These are phyloP conservation scores for Lutjanus argentimaculatus DNA, from an alignment of 2,797 vertebrate genomes.

Conservation along the genomic window DNA sequence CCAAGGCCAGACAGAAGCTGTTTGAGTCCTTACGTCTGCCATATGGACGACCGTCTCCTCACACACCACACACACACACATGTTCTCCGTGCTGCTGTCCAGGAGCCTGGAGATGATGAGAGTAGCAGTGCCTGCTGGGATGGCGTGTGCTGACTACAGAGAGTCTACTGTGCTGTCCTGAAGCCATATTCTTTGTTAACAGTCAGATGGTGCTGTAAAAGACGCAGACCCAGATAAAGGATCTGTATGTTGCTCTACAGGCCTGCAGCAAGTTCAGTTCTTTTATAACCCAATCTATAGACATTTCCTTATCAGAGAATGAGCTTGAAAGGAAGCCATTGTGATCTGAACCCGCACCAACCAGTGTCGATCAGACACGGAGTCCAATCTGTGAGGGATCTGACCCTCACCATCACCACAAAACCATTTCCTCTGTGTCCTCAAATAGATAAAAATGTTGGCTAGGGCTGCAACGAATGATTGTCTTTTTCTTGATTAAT, in stretches of 20 bases:
- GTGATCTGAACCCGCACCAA: conserved; percentile 40
- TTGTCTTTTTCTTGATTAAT: too few relatives aligned
- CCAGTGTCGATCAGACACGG: conserved; percentile 69
- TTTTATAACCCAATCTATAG: conserved; percentile 22
- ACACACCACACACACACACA: conserved; percentile 41
- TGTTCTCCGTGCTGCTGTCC: conserved; percentile 63
- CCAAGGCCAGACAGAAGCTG: conserved; percentile 77
- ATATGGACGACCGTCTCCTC: conserved; percentile 58
- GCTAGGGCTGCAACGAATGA: neutral
- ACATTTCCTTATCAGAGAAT: conserved; percentile 20
- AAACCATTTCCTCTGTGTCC: conserved; percentile 64
- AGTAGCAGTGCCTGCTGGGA: conserved; percentile 81
- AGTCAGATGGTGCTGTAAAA: conserved; percentile 41
- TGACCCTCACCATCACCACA: conserved; percentile 61
- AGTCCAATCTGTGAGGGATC: conserved; percentile 40
- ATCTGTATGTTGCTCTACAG: conserved; percentile 34
- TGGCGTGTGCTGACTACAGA: conserved; percentile 70
- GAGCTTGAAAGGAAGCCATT: conserved; percentile 38
- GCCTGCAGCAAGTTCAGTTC: conserved; percentile 5
- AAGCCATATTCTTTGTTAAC: conserved; percentile 50
- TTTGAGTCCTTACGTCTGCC: conserved; percentile 61
- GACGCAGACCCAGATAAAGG: conserved; percentile 21
- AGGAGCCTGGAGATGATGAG: conserved; percentile 79
- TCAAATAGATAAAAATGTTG: conserved; percentile 52
- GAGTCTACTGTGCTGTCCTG: conserved; percentile 58